Evolutionary conservation across 1,140 invertebrate species (phyloP).

Genomic region (Drosophila ambigua): DNA sequence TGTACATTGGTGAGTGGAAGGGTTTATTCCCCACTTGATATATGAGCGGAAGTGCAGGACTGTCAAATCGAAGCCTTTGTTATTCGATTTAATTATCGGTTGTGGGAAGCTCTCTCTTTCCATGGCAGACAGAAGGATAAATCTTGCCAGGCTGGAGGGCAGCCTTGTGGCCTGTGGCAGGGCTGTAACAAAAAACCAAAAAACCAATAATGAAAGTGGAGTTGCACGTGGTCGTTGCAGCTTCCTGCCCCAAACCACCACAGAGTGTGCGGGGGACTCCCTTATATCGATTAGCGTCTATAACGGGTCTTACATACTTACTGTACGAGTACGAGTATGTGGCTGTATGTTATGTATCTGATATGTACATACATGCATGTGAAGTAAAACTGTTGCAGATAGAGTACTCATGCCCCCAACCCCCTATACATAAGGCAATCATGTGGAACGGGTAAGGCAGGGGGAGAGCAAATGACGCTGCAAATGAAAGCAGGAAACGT

Average conservation of each 20-base stretch:
- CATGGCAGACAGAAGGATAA: neutral
- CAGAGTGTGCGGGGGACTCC: neutral
- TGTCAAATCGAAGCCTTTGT: conserved; percentile 50
- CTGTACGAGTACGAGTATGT: conserved; percentile 3
- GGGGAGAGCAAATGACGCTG: conserved; percentile 72
- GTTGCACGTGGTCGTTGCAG: conserved; percentile 38
- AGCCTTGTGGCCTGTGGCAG: conserved; percentile 35
- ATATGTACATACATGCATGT: conserved; percentile 34
- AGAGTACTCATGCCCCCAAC: conserved; percentile 18
- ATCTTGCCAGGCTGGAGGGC: conserved; percentile 27
- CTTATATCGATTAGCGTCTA: conserved; percentile 70
- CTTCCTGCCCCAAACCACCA: conserved; percentile 8
- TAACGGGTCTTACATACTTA: conserved; percentile 51
- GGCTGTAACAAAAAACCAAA: conserved; percentile 54
- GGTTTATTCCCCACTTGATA: conserved; percentile 27
- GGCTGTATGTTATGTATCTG: conserved; percentile 18
- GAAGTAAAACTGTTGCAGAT: conserved; percentile 36
- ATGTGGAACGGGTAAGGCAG: neutral
- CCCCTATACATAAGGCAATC: conserved; percentile 5
- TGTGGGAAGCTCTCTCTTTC: conserved; percentile 11
- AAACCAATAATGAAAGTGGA: conserved; percentile 53
- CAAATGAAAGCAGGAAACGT: conserved; percentile 81
- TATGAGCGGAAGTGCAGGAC: conserved; percentile 31
- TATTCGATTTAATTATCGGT: conserved; percentile 55
- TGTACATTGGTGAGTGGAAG: conserved; percentile 2